Evolutionary conservation across 2,888 invertebrate species (phyloP), one percentile per base, ranked within the genome.

Genomic region (Lycophotia porphyrea): DNA sequence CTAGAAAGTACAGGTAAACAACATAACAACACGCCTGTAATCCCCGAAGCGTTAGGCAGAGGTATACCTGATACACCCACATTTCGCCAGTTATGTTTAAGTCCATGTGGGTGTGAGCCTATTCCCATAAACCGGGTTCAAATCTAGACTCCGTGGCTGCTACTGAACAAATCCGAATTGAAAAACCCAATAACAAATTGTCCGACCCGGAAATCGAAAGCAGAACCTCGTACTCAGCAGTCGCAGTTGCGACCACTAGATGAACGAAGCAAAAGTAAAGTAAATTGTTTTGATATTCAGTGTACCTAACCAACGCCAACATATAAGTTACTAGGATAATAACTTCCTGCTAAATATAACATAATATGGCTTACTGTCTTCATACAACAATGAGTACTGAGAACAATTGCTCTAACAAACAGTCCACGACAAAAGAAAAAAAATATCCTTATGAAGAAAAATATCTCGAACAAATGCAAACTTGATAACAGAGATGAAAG

Each of bases 381-480:
- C 0, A 5, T 21, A 67, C 1, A 55, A 64, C 5, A 69, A 63
- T 47, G 47, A 67, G n/a, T n/a, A n/a, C n/a, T 49, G 39, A 60
- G 31, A 44, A 34, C 34, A 24, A 49, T 39, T 31, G 5, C 44
- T 21, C 8, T 15, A 55, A 9, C 24, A 49, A 63, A 66, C 44
- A 24, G 0, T 55, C 5, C n/a, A 52, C 18, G 11, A 73, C n/a
- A 49, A 67, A 61, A 49, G 5, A 24, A 49, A 55, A 55, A 18
- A 65, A 36, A 44, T 58, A 68, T 24, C 44, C 27, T 64, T 49
- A 64, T 8, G 31, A 58, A 58, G 8, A 15, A 60, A 60, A 47
- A 31, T 7, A 34, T 75, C 31, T 5, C 2, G 39, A 67, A 58
- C n/a, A 68, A 71, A 76, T 58, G 42, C 18, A 52, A 76, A 64